These are phyloP conservation scores for Heliornis fulica DNA, from an alignment of 2,113 vertebrate species.

Conservation along the genomic window DNA sequence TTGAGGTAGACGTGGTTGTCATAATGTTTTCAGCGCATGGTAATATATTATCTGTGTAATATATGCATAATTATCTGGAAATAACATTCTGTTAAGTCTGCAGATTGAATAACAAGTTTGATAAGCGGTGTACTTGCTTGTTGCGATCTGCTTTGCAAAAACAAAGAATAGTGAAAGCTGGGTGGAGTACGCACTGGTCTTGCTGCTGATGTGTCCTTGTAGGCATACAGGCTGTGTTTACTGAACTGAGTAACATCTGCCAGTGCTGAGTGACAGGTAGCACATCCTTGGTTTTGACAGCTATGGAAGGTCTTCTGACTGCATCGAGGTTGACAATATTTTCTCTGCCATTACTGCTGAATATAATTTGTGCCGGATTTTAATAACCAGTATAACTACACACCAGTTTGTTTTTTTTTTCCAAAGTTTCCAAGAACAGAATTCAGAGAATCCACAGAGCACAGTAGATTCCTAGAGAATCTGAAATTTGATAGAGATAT, in stretches of 20 bases:
- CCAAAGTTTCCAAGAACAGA: background rate
- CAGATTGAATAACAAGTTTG: background rate
- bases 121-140: background rate
- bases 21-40: background rate
- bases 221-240: background rate
- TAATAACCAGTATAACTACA: background rate
- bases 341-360: background rate
- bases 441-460: background rate
- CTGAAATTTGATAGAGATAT: background rate
- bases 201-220: background rate
- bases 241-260: background rate
- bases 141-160: background rate
- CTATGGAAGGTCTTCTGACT: background rate
- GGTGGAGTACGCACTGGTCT: too few relatives aligned
- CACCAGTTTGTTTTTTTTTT: background rate
- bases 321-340: background rate
- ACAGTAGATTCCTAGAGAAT: background rate
- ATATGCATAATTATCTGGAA: background rate
- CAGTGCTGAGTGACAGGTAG: background rate
- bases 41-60: background rate
- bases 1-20: background rate
- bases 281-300: background rate
- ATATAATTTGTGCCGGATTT: background rate
- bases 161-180: background rate
- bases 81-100: background rate